These are phyloP conservation scores for Microtus montanus DNA, from an alignment of 2,113 vertebrate genomes.

Conservation along the genomic window DNA sequence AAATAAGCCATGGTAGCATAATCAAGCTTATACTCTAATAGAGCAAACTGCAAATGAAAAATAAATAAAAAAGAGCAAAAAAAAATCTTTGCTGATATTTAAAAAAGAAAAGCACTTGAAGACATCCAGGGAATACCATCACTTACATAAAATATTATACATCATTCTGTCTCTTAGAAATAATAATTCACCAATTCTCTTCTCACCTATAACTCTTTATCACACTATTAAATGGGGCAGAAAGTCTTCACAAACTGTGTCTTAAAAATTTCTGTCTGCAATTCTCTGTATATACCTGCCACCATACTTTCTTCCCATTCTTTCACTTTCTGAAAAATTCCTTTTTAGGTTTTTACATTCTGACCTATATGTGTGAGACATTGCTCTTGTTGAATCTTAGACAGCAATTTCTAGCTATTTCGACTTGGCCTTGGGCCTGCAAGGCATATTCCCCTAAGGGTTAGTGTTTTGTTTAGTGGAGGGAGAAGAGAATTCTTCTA, in stretches of 20 bases:
- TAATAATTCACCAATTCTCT: neutral
- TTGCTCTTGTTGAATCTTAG: constrained; percentile 64
- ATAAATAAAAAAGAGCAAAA: constrained; percentile 10
- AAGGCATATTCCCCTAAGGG: constrained; percentile 34
- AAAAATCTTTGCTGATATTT: constrained; percentile 9
- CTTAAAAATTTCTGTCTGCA: neutral
- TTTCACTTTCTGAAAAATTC: constrained; percentile 38
- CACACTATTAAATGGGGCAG: neutral
- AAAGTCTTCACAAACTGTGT: neutral
- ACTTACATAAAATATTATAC: neutral
- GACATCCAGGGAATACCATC: constrained; percentile 41
- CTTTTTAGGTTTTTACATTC: constrained; percentile 40
- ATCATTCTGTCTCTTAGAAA: neutral
- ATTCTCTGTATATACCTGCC: neutral
- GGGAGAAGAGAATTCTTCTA: neutral
- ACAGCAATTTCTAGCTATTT: constrained; percentile 53
- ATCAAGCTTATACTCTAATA: neutral
- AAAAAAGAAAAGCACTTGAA: neutral
- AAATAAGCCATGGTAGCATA: constrained; percentile 43
- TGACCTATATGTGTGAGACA: constrained; percentile 4
- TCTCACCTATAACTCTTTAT: neutral
- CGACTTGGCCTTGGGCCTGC: constrained; percentile 25
- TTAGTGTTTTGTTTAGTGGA: constrained; percentile 9
- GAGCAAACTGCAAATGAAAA: neutral
- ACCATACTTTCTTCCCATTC: neutral